Evolutionary conservation across 2,888 invertebrate species (phyloP), one percentile per base, ranked within the genome.

Genomic region (Deroplatys truncata): DNA sequence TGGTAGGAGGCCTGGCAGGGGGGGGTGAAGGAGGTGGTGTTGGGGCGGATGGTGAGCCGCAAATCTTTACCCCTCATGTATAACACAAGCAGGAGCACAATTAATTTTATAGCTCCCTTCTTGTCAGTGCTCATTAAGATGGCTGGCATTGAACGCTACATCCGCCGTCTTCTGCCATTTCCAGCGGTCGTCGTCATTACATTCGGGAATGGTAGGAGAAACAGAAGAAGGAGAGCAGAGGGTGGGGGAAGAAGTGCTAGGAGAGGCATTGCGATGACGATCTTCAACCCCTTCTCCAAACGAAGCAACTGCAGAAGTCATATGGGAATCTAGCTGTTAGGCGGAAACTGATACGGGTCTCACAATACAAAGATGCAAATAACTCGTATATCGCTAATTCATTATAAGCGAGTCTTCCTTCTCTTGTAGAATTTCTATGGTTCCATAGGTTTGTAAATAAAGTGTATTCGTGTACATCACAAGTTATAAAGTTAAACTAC

Each of bases 51-150:
- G 89, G 88, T 88, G 49, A 89, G 88, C 90, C 85, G 89, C 91
- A 91, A 91, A 91, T 91, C 91, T 91, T 90, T 90, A 90, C 90
- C 88, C 90, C 90, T 72, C 56, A 72, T 72, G 88, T 91, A 89
- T 90, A 89, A 88, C 89, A 90, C 89, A 86, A 89, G 90, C 88
- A 90, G 89, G 90, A 91, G 91, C 90, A 91, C 91, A 91, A 91
- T 91, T 91, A 91, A 90, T 91, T 91, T 91, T 91, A 91, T 90
- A 90, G 90, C 89, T 89, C 87, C 87, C 87, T 87, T 87, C 88
- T 88, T 90, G 88, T 88, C 90, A 87, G 87, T 83, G 87, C 91
- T 91, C 91, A 91, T 91, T 91, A 91, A 90, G 90, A 90, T 88
- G 89, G 90, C 84, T 87, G 88, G 89, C 88, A 89, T 90, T 90